A percentile compares a stretch with the other conserved stretches of the same genome.
Evolutionary conservation across 2,888 invertebrate genomes (phyloP).

Genomic region (Lasioglossum morio): DNA sequence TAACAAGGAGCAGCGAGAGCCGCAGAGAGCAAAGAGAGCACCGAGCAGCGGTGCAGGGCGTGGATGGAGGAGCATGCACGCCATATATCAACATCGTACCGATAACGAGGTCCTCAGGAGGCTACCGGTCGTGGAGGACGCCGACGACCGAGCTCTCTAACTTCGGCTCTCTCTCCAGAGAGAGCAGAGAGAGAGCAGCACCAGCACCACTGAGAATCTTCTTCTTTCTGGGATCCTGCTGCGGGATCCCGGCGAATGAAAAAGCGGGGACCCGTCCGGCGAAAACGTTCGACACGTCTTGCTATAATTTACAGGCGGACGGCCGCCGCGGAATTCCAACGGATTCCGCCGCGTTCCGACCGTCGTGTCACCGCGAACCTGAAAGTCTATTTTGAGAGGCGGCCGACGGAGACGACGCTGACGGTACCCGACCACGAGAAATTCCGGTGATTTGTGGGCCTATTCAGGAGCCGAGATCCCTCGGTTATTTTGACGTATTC

Average conservation of each 20-base stretch:
- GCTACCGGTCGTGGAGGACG: slow-evolving; percentile 79
- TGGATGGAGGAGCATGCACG: slow-evolving; percentile 80
- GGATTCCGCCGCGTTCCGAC: slow-evolving; percentile 8
- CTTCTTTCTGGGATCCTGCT: slow-evolving; percentile 65
- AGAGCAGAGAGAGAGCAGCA: neutral
- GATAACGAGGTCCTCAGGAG: slow-evolving; percentile 83
- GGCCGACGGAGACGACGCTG: neutral
- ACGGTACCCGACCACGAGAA: neutral
- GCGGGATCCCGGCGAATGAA: slow-evolving; percentile 65
- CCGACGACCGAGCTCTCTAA: slow-evolving; percentile 46
- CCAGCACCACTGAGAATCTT: neutral
- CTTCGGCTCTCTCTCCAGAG: slow-evolving; percentile 23
- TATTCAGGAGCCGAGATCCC: neutral
- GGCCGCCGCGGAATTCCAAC: neutral
- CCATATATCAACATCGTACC: slow-evolving; percentile 83
- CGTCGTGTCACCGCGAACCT: slow-evolving; percentile 10
- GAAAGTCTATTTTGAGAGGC: neutral
- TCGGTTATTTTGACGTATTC: neutral
- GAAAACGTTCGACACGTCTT: slow-evolving; percentile 46
- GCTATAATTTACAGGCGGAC: slow-evolving; percentile 64
- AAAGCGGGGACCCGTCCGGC: slow-evolving; percentile 59
- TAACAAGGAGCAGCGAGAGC: slow-evolving; percentile 58
- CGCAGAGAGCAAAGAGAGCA: slow-evolving; percentile 43
- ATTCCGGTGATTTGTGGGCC: neutral
- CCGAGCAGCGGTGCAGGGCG: slow-evolving; percentile 70